Percentiles rank a stretch among this genome's conserved stretches.
phyloP scores from a whole-genome alignment of 2,888 invertebrate species.

The Aphrophora alni region DNA sequence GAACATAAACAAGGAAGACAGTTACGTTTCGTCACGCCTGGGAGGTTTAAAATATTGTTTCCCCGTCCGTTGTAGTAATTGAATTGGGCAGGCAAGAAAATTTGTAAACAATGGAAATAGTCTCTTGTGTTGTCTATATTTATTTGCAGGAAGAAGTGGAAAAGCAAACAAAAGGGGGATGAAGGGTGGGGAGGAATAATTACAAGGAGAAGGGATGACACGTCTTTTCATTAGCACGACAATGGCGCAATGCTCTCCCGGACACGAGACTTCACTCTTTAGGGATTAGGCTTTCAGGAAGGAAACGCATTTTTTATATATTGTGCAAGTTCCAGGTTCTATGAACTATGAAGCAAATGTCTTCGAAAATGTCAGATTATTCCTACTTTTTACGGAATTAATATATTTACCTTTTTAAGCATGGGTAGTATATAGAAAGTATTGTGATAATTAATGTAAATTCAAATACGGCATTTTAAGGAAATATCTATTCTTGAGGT shows the following conservation, averaged over 20 bases:
- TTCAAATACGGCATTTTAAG: no score
- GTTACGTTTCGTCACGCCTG: background rate
- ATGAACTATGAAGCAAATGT: no score
- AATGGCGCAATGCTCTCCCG: background rate
- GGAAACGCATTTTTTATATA: background rate
- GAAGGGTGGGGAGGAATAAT: background rate
- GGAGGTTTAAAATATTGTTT: background rate
- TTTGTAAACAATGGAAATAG: background rate
- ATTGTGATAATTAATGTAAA: no score
- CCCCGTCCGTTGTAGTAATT: background rate
- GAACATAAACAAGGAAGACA: no score
- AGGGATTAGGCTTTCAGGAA: background rate
- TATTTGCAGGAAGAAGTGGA: background rate
- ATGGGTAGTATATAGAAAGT: no score
- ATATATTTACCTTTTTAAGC: no score
- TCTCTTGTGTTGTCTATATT: background rate
- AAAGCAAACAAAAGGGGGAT: background rate
- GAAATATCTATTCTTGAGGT: no score
- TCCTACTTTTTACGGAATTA: no score
- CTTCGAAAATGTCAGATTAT: no score
- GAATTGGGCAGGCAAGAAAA: background rate
- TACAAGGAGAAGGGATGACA: background rate
- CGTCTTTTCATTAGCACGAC: constrained; percentile 4
- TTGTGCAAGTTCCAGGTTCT: no score
- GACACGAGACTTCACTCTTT: background rate